Percentiles rank a stretch among this genome's conserved stretches.
Conservation (phyloP, 2,888 invertebrate species). For the Elegia similella region DNA sequence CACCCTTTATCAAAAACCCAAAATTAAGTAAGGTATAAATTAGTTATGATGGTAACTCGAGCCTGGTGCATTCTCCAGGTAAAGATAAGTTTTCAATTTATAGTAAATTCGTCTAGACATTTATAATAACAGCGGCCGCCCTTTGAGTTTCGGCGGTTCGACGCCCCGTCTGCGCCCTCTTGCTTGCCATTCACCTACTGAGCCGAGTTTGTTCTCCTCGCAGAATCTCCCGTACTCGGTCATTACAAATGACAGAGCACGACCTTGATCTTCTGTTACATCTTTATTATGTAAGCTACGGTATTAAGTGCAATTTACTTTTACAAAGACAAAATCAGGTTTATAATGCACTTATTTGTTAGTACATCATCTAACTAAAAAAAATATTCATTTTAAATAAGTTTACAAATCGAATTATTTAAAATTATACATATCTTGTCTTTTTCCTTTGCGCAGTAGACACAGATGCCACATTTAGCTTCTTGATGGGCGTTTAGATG, state of each 20-base stretch:
- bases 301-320: too few species aligned
- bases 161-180: constrained; percentile 48
- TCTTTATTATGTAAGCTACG: too few species aligned
- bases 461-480: too few species aligned
- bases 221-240: neutral
- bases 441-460: too few species aligned
- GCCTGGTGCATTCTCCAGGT: constrained; percentile 20
- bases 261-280: too few species aligned
- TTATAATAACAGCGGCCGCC: constrained; percentile 38
- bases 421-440: too few species aligned
- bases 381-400: too few species aligned
- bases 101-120: constrained; percentile 45
- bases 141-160: constrained; percentile 49
- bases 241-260: neutral
- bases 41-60: neutral
- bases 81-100: constrained; percentile 31
- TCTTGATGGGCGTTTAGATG: too few species aligned
- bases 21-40: neutral
- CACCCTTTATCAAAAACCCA: neutral
- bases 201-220: neutral
- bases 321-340: too few species aligned
- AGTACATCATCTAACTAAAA: too few species aligned
- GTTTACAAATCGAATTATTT: too few species aligned
- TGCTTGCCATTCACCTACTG: constrained; percentile 24
- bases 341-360: too few species aligned